These are phyloP conservation scores for Darevskia nairensis DNA, from an alignment of 2,797 vertebrate species.

Conservation along the genomic window DNA sequence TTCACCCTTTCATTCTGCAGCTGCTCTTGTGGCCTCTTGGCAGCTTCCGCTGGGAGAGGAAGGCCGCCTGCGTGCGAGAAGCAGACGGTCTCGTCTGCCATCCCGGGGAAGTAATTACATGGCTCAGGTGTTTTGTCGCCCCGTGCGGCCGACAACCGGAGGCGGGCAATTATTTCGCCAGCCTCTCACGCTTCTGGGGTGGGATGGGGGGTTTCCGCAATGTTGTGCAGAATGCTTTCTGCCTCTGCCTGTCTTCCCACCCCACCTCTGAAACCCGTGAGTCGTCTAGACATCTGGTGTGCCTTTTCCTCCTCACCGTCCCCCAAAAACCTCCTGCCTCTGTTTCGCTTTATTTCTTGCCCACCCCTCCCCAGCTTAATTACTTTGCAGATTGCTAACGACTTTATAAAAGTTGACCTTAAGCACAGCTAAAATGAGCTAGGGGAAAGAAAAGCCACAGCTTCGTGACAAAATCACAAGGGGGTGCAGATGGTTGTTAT, in stretches of 20 bases:
- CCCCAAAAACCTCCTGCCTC: no score
- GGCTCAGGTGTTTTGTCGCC: slow-evolving; percentile 67
- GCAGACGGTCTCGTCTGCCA: slow-evolving; percentile 10
- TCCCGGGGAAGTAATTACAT: slow-evolving; percentile 61
- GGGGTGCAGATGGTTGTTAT: no score
- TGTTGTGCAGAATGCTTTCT: slow-evolving; percentile 31
- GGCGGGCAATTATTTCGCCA: slow-evolving; percentile 67
- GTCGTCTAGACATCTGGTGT: not conserved
- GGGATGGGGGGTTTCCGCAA: not conserved
- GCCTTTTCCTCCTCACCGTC: not conserved
- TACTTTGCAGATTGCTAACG: not conserved
- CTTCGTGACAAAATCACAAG: not conserved
- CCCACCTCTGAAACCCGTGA: not conserved
- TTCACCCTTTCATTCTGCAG: no score
- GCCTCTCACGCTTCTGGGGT: slow-evolving; percentile 39
- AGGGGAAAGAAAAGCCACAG: no score
- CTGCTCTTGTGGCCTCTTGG: no score
- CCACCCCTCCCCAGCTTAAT: not conserved
- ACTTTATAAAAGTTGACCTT: not conserved
- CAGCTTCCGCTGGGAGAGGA: not conserved
- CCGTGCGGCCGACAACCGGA: slow-evolving; percentile 56
- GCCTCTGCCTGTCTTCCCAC: not conserved
- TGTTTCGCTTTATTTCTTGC: not conserved
- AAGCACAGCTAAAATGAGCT: not conserved
- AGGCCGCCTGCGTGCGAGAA: not conserved